Evolutionary conservation across 2,888 invertebrate genomes (phyloP), one percentile per base, ranked within the genome.

Genomic region (Orgyia antiqua): DNA sequence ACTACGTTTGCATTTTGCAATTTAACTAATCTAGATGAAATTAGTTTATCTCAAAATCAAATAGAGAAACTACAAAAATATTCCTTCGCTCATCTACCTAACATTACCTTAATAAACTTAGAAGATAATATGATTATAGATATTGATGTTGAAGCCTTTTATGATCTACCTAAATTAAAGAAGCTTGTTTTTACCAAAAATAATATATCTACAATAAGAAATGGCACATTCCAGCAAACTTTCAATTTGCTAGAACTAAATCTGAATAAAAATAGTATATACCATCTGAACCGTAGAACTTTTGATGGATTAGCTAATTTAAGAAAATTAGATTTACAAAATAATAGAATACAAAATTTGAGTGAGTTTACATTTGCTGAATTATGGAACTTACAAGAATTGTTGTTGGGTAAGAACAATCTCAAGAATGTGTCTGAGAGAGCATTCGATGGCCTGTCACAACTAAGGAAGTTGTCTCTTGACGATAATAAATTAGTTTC

Each of bases 131-230:
- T 89, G 64, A 92, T 95, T 46, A 86, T 89, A 8, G 93, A 93
- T 63, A 89, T 95, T 31, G 90, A 90, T 51, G 88, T 90, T 29
- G 89, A 91, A 53, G 91, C 92, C 1, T 95, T 95, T 68, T 88
- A 90, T 26, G 91, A 93, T 63, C 68, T 94, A 32, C 94, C 94
- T 0, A 88, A 88, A 32, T 75, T 94, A 43, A 90, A 90, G 52
- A 91, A 92, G 42, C 88, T 98, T 21, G 91, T 91, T 43, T 87
- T 98, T 29, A 94, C 95, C 53, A 92, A 93, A 63, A 98, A 98
- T 78, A 93, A 93, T 64, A 89, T 98, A 48, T 92, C 93, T 39
- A 88, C 90, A 18, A 88, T 97, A 42, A 96, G 95, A 53, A 95
- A 96, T 42, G 93, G 93, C 41, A 93, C 97, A 11, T 96, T 94